Percentiles rank a stretch among this genome's conserved stretches.
These are phyloP conservation scores for Excalfactoria chinensis DNA, from an alignment of 2,113 vertebrate genomes.

Conservation along the genomic window DNA sequence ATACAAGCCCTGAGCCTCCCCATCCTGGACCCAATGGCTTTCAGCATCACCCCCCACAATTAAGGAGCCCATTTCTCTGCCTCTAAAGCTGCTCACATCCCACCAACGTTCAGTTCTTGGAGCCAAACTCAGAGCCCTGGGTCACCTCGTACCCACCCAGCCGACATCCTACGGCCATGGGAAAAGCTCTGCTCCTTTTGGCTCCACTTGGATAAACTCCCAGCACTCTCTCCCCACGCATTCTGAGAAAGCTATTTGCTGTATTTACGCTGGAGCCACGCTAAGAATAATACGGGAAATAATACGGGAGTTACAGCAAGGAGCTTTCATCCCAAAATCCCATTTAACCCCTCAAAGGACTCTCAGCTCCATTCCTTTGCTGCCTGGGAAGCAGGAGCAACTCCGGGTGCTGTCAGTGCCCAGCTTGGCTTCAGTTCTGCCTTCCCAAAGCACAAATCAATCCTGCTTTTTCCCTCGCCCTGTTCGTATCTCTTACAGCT, in stretches of 20 bases:
- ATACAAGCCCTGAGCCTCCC: not conserved
- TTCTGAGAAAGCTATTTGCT: not conserved
- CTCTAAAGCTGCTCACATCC: not conserved
- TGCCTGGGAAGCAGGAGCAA: not conserved
- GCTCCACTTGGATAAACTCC: fast-evolving
- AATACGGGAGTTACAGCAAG: not conserved
- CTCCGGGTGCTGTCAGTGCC: not conserved
- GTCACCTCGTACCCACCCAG: not conserved
- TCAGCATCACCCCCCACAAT: not conserved
- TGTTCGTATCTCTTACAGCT: not conserved
- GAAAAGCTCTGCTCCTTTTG: fast-evolving
- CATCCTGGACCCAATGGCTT: not conserved
- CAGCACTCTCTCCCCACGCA: fast-evolving
- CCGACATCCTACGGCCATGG: not conserved
- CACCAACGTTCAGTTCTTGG: not conserved
- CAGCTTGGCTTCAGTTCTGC: fast-evolving
- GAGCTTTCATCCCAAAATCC: not conserved
- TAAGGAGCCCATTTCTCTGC: not conserved
- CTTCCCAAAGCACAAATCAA: not conserved
- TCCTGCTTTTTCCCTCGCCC: not conserved
- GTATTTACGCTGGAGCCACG: not conserved
- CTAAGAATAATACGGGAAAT: not conserved
- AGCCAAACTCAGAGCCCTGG: fast-evolving
- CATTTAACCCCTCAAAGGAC: fast-evolving
- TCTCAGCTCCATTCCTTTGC: fast-evolving